A percentile compares a stretch with the other conserved stretches of the same genome.
phyloP scores from a whole-genome alignment of 2,888 invertebrate genomes.

The Ormyrus pomaceus region DNA sequence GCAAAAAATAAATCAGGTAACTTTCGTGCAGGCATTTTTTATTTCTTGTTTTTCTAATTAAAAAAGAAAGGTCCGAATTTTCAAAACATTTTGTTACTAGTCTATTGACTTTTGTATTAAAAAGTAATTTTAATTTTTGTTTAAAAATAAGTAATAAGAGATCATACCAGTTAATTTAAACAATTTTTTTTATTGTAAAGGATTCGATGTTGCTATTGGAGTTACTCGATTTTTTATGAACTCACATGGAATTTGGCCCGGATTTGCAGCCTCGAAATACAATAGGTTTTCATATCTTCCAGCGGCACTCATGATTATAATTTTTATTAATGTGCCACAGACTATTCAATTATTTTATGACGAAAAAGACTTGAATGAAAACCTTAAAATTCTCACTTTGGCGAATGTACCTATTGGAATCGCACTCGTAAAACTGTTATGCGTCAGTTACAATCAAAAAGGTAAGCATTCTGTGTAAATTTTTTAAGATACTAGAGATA shows the following conservation, averaged over 20 bases:
- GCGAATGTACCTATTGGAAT: conserved; percentile 29
- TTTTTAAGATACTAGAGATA: not conserved
- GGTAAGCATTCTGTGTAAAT: conserved; percentile 11
- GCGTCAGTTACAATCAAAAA: conserved; percentile 13
- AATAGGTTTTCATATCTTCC: not conserved
- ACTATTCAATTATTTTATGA: not conserved
- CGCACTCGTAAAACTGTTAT: conserved; percentile 17
- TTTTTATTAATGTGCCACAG: conserved; percentile 21
- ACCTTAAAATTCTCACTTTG: conserved; percentile 28
- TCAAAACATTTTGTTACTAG: not conserved
- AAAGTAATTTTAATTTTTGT: not conserved
- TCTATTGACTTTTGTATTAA: not conserved
- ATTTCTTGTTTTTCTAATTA: not conserved
- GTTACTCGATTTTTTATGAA: conserved; percentile 19
- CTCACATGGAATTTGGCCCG: conserved; percentile 40
- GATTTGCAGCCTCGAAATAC: not conserved
- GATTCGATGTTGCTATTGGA: conserved; percentile 36
- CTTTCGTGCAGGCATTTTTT: not conserved
- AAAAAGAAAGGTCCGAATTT: not conserved
- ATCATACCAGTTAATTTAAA: not conserved
- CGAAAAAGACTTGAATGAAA: conserved; percentile 9
- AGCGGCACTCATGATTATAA: not conserved
- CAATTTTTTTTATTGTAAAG: not conserved
- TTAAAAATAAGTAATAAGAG: not conserved
- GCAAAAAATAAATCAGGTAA: too few species aligned